These are phyloP conservation scores for Addax nasomaculatus DNA, from an alignment of 2,113 vertebrate species.

Conservation along the genomic window DNA sequence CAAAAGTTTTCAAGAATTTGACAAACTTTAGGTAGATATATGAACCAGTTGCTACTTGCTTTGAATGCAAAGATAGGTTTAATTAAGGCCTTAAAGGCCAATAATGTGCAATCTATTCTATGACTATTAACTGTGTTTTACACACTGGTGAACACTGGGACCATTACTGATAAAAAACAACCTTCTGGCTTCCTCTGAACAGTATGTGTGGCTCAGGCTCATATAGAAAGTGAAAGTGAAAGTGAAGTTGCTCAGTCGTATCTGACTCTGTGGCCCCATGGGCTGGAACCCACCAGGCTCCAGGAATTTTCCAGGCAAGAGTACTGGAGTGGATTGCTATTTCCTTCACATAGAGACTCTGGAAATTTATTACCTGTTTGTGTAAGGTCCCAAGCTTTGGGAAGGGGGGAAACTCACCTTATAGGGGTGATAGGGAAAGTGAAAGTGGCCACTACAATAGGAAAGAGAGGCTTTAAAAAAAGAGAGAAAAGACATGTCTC, in stretches of 20 bases:
- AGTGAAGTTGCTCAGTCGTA: not conserved
- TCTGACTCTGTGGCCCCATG: not conserved
- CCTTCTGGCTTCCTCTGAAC: not conserved
- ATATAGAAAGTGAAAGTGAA: not conserved
- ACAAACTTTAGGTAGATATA: slow-evolving; percentile 33
- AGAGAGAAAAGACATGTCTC: not conserved
- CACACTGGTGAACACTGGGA: not conserved
- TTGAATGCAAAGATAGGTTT: not conserved
- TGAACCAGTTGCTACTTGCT: slow-evolving; percentile 32
- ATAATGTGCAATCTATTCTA: not conserved
- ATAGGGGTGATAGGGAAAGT: not conserved
- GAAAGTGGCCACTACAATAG: not conserved
- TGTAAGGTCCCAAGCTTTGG: not conserved
- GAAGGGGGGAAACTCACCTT: not conserved
- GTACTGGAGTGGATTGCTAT: not conserved
- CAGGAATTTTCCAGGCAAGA: no score
- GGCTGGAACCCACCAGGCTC: no score
- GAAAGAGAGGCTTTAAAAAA: not conserved
- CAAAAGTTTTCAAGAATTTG: slow-evolving; percentile 57
- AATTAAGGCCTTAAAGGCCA: not conserved
- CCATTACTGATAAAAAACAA: not conserved
- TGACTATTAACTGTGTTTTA: not conserved
- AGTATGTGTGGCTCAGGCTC: not conserved
- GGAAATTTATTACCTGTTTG: not conserved
- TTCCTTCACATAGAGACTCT: not conserved